Percentiles rank a stretch among this genome's conserved stretches.
Evolutionary conservation across 2,888 invertebrate species (phyloP).

Genomic region (Eupithecia vulgata): DNA sequence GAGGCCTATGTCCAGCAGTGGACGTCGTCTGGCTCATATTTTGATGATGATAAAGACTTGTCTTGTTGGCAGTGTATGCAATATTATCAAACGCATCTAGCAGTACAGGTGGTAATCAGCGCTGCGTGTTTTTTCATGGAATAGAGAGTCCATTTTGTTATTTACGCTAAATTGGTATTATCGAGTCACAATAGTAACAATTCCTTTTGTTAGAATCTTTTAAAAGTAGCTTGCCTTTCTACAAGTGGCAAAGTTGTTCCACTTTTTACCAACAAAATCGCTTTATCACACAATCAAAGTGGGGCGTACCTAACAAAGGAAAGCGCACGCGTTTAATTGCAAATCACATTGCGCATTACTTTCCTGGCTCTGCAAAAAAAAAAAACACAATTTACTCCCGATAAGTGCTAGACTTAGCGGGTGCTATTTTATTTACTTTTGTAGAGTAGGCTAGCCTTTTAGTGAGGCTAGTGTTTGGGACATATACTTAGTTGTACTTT

Average conservation of each 20-base stretch:
- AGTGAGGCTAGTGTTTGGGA: neutral
- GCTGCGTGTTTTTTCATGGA: neutral
- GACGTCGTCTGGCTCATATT: no score
- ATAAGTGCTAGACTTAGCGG: constrained; percentile 11
- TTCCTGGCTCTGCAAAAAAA: neutral
- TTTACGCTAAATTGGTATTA: neutral
- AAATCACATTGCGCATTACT: constrained; percentile 17
- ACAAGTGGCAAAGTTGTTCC: neutral
- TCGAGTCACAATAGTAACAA: neutral
- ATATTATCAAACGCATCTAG: neutral
- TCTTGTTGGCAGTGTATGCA: neutral
- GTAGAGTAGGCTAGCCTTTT: constrained; percentile 2
- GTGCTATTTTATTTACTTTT: constrained; percentile 6
- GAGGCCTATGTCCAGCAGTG: no score
- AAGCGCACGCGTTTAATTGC: constrained; percentile 41
- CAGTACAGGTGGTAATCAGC: neutral
- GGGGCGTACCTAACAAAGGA: constrained; percentile 52
- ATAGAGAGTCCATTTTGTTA: neutral
- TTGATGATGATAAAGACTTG: no score
- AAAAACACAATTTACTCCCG: constrained; percentile 16
- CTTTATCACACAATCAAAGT: constrained; percentile 40
- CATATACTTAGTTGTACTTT: neutral
- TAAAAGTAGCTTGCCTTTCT: neutral
- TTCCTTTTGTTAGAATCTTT: neutral
- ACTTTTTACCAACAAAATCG: constrained; percentile 6